Evolutionary conservation across 2,113 vertebrate species (phyloP).

Genomic region (Triplophysa siluroides): DNA sequence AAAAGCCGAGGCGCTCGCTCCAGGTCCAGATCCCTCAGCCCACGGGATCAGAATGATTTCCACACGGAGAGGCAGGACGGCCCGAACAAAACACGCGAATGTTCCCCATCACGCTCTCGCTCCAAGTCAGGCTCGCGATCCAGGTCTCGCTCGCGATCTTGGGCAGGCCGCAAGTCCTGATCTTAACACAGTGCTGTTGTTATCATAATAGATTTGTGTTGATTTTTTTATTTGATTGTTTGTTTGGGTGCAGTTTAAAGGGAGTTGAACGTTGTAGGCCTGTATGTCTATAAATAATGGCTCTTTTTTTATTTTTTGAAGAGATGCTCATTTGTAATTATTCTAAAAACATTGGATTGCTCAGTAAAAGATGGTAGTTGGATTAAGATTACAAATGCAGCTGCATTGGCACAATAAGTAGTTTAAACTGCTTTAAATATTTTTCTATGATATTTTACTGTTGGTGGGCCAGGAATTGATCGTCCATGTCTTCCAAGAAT

Average conservation of each 20-base stretch:
- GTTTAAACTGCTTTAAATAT: not conserved
- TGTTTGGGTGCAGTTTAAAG: not conserved
- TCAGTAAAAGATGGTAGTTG: not conserved
- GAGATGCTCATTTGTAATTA: no score
- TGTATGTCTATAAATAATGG: no score
- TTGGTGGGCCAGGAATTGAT: not conserved
- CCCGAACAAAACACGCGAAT: conserved; percentile 76
- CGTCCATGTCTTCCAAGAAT: conserved; percentile 22
- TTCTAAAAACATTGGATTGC: not conserved
- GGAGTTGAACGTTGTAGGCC: not conserved
- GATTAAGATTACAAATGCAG: not conserved
- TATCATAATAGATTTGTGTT: not conserved
- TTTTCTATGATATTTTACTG: conserved; percentile 17
- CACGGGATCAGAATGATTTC: conserved; percentile 77
- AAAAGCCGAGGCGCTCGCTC: conserved; percentile 74
- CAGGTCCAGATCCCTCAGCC: conserved; percentile 84
- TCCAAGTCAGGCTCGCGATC: conserved; percentile 74
- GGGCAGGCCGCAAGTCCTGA: conserved; percentile 89
- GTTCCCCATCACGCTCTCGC: conserved; percentile 86
- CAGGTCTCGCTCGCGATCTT: conserved; percentile 81
- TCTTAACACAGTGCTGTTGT: not conserved
- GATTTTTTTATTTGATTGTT: not conserved
- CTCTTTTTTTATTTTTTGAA: no score
- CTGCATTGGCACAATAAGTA: not conserved
- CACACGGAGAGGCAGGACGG: conserved; percentile 70